Conservation (phyloP, 2,888 invertebrate genomes). For the Eupithecia exiguata region DNA sequence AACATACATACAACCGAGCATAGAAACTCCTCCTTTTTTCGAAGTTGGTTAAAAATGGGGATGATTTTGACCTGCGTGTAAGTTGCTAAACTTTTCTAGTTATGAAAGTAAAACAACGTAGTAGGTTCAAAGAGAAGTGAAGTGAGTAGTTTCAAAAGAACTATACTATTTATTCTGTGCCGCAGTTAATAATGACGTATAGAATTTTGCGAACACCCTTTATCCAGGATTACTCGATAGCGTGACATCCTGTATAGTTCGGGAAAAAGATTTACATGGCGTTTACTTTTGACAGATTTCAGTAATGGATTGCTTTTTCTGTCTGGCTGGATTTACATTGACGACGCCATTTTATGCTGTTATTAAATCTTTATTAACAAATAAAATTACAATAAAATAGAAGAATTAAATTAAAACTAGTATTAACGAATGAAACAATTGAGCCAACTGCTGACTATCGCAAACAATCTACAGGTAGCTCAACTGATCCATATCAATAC, state of each 20-base stretch:
- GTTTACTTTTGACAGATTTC: constrained; percentile 29
- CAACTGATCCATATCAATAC: too few species aligned
- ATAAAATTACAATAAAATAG: too few species aligned
- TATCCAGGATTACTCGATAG: constrained; percentile 53
- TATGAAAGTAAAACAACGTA: neutral
- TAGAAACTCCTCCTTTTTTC: too few species aligned
- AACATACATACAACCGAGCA: too few species aligned
- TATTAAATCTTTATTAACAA: too few species aligned
- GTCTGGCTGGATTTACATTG: neutral
- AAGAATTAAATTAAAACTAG: too few species aligned
- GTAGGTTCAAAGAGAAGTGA: neutral
- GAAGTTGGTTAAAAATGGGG: neutral
- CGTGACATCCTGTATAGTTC: constrained; percentile 32
- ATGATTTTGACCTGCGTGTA: neutral
- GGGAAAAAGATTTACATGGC: constrained; percentile 27
- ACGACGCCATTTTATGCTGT: neutral
- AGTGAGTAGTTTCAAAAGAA: neutral
- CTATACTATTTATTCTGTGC: neutral
- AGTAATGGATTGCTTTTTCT: constrained; percentile 22
- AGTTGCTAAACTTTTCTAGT: neutral
- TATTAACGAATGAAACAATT: too few species aligned
- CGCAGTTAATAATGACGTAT: constrained; percentile 59
- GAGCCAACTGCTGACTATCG: too few species aligned
- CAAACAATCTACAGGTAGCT: too few species aligned
- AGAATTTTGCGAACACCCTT: constrained; percentile 55